Conservation (phyloP, 2,888 invertebrate genomes). For the Pristionchus entomophagus region DNA sequence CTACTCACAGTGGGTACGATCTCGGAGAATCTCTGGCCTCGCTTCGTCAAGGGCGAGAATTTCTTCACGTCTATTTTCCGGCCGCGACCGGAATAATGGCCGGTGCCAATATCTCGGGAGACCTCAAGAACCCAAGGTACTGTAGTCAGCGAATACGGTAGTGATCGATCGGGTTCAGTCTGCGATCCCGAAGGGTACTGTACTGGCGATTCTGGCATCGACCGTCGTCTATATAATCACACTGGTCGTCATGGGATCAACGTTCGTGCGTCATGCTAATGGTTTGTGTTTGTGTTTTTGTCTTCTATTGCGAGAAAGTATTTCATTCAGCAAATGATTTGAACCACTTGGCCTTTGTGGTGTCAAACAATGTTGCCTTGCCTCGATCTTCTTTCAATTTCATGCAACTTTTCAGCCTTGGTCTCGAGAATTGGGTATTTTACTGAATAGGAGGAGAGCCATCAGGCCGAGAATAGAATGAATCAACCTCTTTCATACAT, state of each 20-base stretch:
- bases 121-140: conserved; percentile 83
- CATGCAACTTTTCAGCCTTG: no score
- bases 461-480: no score
- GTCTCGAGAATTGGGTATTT: no score
- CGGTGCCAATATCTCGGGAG: conserved; percentile 95
- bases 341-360: no score
- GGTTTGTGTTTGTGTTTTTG: no score
- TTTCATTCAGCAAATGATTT: no score
- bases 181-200: conserved; percentile 92
- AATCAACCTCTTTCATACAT: no score
- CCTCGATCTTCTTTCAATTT: no score
- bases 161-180: conserved; percentile 75
- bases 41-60: conserved; percentile 80
- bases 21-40: conserved; percentile 83
- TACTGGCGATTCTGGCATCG: conserved; percentile 88
- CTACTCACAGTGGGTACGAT: conserved; percentile 82
- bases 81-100: conserved; percentile 96
- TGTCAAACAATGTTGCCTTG: no score
- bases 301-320: background rate
- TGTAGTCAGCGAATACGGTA: background rate
- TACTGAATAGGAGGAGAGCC: no score
- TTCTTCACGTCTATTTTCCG: conserved; percentile 96
- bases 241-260: conserved; percentile 81
- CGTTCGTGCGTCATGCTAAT: conserved; percentile 51
- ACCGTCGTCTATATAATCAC: conserved; percentile 89